Evolutionary conservation across 2,113 vertebrate species (phyloP).

Genomic region (Hemiprocne comata): DNA sequence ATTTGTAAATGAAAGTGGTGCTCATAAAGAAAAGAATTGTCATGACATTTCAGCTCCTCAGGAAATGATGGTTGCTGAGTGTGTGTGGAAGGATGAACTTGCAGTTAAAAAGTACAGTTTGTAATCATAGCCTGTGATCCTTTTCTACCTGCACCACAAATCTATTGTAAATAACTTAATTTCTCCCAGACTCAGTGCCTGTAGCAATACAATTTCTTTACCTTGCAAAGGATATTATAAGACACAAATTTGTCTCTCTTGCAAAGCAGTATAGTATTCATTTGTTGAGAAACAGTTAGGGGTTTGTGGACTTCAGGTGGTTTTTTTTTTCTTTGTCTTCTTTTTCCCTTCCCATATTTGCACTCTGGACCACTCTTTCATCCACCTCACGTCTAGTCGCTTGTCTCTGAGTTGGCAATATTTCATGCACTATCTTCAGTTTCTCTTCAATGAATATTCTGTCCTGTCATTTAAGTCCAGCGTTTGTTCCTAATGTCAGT

Average conservation of each 20-base stretch:
- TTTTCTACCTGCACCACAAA: background rate
- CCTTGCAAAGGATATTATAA: background rate
- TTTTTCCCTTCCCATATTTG: background rate
- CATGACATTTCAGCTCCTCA: background rate
- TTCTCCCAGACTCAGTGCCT: background rate
- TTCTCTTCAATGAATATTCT: conserved; percentile 26
- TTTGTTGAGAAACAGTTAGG: background rate
- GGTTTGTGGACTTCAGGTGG: background rate
- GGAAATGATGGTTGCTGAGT: background rate
- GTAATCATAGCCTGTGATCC: background rate
- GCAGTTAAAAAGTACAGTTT: background rate
- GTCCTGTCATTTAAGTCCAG: background rate
- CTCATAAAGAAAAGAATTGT: background rate
- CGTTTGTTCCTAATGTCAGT: background rate
- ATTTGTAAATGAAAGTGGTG: background rate
- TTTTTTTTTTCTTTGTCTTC: background rate
- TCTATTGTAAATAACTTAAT: background rate
- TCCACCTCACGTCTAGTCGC: background rate
- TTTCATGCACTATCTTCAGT: background rate
- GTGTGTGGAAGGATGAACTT: background rate
- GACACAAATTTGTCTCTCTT: background rate
- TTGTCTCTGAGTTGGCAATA: background rate
- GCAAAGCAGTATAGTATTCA: background rate
- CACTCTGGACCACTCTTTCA: background rate
- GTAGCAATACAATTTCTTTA: background rate